Conservation (phyloP, 2,113 vertebrate genomes). For the Corythornis madagascariensis region DNA sequence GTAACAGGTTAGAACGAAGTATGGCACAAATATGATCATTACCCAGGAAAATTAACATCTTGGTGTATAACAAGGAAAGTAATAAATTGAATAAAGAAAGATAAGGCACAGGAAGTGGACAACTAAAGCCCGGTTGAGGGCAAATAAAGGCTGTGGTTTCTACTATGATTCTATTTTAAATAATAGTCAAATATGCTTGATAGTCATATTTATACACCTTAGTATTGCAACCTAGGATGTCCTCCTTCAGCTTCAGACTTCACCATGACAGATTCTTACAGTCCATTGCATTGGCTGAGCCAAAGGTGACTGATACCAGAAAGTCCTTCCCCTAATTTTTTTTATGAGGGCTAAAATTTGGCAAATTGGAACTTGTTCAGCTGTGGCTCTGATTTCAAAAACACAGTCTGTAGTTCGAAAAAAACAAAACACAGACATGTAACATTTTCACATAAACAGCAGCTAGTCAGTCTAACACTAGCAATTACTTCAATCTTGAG, state of each 20-base stretch:
- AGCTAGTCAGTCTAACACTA: background rate
- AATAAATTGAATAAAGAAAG: background rate
- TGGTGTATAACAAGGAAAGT: background rate
- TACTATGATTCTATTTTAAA: background rate
- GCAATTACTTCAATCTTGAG: background rate
- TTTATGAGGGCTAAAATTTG: background rate
- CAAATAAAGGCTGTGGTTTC: background rate
- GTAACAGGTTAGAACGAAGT: background rate
- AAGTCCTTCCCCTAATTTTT: background rate
- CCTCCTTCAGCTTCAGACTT: background rate
- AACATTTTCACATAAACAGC: background rate
- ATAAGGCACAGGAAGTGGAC: background rate
- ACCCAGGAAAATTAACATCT: background rate
- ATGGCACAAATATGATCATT: background rate
- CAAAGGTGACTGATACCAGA: background rate
- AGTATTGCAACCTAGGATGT: background rate
- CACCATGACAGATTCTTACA: background rate
- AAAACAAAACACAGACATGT: background rate
- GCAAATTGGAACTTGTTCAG: background rate
- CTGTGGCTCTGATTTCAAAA: background rate
- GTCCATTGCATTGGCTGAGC: background rate
- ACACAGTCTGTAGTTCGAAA: background rate
- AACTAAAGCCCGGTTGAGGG: background rate
- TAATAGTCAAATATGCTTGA: no score
- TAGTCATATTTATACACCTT: background rate